Evolutionary conservation across 1,140 invertebrate genomes (phyloP), one percentile per base, ranked within the genome.

Genomic region (Scaptodrosophila lebanonensis): DNA sequence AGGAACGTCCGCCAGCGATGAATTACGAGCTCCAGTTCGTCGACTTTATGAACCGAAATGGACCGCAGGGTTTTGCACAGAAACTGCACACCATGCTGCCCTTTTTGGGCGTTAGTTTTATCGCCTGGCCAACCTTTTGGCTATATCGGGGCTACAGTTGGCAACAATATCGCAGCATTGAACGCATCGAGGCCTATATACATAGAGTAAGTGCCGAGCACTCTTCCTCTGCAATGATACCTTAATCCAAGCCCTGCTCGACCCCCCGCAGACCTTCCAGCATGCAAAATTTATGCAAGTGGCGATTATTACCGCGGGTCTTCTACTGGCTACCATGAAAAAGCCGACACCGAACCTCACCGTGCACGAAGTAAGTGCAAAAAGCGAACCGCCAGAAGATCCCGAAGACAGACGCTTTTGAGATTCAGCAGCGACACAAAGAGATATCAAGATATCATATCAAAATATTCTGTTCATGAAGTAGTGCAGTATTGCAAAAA

Each of bases 51-150:
- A 48, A 82, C 36, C 61, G 62, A 6, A 67, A 84, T 62, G 25
- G 63, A 2, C 82, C 83, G 1, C 18, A 42, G 4, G 76, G 66
- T 29, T 64, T 85, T 0, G 40, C 61, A 4, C 13, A 44, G 0
- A 84, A 75, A 13, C 15, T 85, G 2, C 33, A 67, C 3, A 49
- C 22, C 1, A 50, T 83, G 15, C 1, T 68, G 25, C 83, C 83
- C 2, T 85, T 56, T 42, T 13, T 85, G 30, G 33, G 57, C n/a
- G 8, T 50, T 0, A 66, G 76, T 11, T 62, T 85, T 0, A n/a
- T 83, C 1, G 38, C 62, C 9, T 85, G 83, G 83, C 83, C 83
- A 11, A 32, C 51, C 1, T 85, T 56, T 36, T 85, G 83, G 83
- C 0, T 83, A 4, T 85, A 61, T 33, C 72, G 83, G 0, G 66